These are phyloP conservation scores for Drosophila ustulata DNA, from an alignment of 2,888 invertebrate species.

Conservation along the genomic window DNA sequence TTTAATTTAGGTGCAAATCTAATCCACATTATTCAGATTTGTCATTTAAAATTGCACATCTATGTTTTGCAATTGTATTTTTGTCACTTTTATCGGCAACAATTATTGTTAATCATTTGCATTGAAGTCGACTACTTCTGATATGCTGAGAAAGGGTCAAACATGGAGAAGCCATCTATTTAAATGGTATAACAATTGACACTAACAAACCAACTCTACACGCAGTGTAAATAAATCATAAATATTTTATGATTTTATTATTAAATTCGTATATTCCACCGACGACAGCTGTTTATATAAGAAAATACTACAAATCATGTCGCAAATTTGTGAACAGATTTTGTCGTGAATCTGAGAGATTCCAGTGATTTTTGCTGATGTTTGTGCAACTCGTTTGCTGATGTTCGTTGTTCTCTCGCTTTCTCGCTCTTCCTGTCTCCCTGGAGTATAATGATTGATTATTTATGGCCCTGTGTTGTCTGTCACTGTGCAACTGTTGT, in stretches of 20 bases:
- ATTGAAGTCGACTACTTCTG: no score
- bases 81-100: no score
- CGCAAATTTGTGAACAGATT: conserved; percentile 14
- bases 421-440: conserved; percentile 3
- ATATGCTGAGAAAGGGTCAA: no score
- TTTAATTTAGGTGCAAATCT: no score
- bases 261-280: neutral
- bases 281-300: neutral
- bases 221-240: neutral
- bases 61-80: no score
- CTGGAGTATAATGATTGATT: conserved; percentile 65
- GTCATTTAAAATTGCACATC: no score
- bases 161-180: neutral
- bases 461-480: conserved; percentile 47
- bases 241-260: neutral
- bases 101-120: no score
- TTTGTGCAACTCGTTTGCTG: conserved; percentile 23
- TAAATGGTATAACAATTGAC: neutral
- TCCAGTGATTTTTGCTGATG: conserved; percentile 19
- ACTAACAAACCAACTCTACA: neutral
- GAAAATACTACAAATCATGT: neutral
- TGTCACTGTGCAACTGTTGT: neutral
- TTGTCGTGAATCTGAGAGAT: conserved; percentile 14
- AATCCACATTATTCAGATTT: no score
- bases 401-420: neutral